These are phyloP conservation scores for Melanotaenia parkinsoni DNA, from an alignment of 2,797 vertebrate genomes.

Conservation along the genomic window DNA sequence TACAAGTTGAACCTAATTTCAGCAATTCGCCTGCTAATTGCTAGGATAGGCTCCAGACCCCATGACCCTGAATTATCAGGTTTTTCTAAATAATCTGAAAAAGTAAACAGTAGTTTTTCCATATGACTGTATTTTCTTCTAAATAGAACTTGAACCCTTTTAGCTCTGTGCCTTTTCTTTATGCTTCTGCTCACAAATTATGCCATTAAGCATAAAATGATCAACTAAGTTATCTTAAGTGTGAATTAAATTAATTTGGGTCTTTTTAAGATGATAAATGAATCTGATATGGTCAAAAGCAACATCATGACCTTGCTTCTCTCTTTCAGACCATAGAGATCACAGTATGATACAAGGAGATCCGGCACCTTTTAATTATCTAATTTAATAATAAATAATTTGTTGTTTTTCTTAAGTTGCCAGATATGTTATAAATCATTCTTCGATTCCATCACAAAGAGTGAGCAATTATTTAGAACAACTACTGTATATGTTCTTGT, in stretches of 20 bases:
- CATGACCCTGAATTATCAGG: too few species aligned
- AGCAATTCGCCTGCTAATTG: too few species aligned
- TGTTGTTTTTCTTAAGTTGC: background rate
- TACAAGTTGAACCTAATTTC: too few species aligned
- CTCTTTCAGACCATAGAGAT: constrained; percentile 53
- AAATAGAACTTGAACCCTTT: too few species aligned
- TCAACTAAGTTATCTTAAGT: background rate
- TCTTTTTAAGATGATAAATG: background rate
- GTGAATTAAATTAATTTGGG: background rate
- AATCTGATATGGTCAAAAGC: background rate
- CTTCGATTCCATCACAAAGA: constrained; percentile 2
- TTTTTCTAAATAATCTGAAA: too few species aligned
- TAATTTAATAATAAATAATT: background rate
- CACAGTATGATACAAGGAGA: constrained; percentile 39
- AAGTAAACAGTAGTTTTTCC: too few species aligned
- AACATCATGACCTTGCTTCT: background rate
- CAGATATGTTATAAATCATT: background rate
- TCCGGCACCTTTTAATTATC: background rate
- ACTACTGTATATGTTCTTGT: constrained; percentile 29
- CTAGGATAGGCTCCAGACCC: too few species aligned
- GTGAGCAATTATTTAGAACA: background rate
- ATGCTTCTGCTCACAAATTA: too few species aligned
- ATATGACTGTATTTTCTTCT: too few species aligned
- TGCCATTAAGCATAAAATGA: background rate
- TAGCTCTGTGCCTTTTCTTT: too few species aligned